Percentiles rank a stretch among this genome's conserved stretches.
These are phyloP conservation scores for Folsomia candida DNA, from an alignment of 2,888 invertebrate species.

Conservation along the genomic window DNA sequence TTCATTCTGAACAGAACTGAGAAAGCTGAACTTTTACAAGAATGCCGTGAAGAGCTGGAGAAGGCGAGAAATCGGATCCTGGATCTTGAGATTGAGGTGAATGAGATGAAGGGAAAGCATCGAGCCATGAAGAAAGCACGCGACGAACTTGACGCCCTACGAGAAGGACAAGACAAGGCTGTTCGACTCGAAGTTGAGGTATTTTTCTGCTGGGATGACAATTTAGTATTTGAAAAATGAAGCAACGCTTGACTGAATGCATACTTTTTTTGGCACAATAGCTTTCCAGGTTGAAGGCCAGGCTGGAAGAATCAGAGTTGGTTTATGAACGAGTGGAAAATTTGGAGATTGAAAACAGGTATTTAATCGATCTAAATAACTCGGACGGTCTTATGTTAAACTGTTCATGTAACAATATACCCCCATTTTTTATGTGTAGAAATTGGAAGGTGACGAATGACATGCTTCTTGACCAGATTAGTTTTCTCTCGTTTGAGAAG, in stretches of 20 bases:
- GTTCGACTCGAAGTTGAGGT: conserved; percentile 45
- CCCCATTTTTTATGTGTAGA: too few relatives aligned
- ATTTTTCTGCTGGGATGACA: too few relatives aligned
- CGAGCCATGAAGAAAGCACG: conserved; percentile 46
- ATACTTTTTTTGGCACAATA: too few relatives aligned
- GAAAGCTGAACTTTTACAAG: conserved; percentile 50
- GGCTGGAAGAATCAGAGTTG: conserved; percentile 47
- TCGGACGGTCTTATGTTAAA: too few relatives aligned
- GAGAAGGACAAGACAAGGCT: conserved; percentile 49
- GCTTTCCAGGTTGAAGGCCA: conserved; percentile 43
- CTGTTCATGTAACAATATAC: too few relatives aligned
- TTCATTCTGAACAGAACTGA: conserved; percentile 33
- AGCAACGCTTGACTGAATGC: too few relatives aligned
- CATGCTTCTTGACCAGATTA: conserved; percentile 48
- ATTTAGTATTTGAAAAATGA: too few relatives aligned
- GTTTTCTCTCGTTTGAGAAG: conserved; percentile 47
- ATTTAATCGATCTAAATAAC: too few relatives aligned
- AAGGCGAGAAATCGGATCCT: conserved; percentile 43
- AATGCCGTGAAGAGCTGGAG: conserved; percentile 49
- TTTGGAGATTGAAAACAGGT: conserved; percentile 48
- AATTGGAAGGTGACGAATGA: conserved; percentile 46
- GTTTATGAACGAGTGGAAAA: conserved; percentile 46
- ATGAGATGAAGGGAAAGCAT: conserved; percentile 40
- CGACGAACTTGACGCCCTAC: conserved; percentile 48
- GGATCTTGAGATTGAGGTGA: conserved; percentile 43